Percentiles rank a stretch among this genome's conserved stretches.
Evolutionary conservation across 2,797 vertebrate species (phyloP).

Genomic region (Manis pentadactyla): DNA sequence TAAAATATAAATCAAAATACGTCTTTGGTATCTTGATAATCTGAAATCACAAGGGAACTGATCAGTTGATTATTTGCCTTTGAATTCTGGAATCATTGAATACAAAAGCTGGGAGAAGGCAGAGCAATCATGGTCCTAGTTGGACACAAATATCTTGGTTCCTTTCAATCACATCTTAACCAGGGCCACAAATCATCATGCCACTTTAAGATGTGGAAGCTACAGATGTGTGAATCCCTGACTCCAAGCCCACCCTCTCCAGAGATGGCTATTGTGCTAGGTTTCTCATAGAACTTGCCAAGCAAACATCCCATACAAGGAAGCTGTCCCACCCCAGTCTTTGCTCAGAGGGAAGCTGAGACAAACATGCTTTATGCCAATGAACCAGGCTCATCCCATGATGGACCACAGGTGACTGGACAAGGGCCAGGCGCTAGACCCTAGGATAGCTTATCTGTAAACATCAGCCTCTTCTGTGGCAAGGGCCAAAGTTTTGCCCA

Average conservation of each 20-base stretch:
- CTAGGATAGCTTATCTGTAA: background rate
- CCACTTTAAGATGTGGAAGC: background rate
- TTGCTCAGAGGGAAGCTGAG: background rate
- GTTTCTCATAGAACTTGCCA: background rate
- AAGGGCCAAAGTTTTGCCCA: background rate
- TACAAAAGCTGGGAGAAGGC: background rate
- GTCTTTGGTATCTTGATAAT: background rate
- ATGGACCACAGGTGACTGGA: background rate
- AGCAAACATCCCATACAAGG: background rate
- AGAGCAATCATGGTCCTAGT: background rate
- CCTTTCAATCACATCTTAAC: background rate
- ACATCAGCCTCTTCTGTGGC: background rate
- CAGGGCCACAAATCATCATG: background rate
- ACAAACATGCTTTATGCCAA: background rate
- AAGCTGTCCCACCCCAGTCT: background rate
- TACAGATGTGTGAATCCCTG: background rate
- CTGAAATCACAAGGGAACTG: background rate
- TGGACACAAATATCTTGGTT: background rate
- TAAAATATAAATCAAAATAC: constrained; percentile 35
- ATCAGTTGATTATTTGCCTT: background rate
- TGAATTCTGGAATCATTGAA: background rate
- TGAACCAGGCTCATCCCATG: background rate
- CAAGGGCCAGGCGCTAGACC: background rate
- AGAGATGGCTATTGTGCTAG: background rate
- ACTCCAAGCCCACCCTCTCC: background rate